Evolutionary conservation across 1,140 invertebrate genomes (phyloP).

Genomic region (Aphidius gifuensis): DNA sequence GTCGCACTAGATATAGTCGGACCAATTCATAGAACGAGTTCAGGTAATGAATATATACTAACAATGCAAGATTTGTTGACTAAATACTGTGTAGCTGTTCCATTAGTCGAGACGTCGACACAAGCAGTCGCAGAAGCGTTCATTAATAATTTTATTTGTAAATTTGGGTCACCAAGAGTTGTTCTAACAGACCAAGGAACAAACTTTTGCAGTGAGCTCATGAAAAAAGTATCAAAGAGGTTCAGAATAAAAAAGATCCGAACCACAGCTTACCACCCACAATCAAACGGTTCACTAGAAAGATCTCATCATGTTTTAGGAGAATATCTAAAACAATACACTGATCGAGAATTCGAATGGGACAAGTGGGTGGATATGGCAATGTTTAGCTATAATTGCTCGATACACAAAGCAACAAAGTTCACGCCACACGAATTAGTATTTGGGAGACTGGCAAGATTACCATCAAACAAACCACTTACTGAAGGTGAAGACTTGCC

Average conservation of each 20-base stretch:
- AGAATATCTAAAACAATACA: constrained; percentile 29
- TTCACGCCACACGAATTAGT: constrained; percentile 17
- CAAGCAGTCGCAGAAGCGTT: constrained; percentile 7
- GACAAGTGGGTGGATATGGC: constrained; percentile 7
- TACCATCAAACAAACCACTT: constrained; percentile 1
- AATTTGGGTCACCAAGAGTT: constrained; percentile 2
- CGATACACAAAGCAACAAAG: constrained; percentile 9
- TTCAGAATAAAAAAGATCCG: background rate
- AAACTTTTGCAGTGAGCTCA: background rate
- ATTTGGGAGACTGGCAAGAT: constrained; percentile 4
- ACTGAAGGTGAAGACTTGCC: constrained; percentile 1
- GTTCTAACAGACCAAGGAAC: constrained; percentile 9
- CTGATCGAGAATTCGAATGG: constrained; percentile 11
- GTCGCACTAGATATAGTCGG: constrained; percentile 7
- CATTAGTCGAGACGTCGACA: background rate
- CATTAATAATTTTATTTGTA: constrained; percentile 8
- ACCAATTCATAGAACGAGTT: background rate
- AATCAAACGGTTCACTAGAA: constrained; percentile 6
- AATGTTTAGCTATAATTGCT: constrained; percentile 6
- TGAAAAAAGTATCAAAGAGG: constrained; percentile 2
- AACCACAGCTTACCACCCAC: background rate
- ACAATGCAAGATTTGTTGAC: constrained; percentile 14
- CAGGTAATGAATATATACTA: constrained; percentile 8
- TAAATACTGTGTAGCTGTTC: background rate
- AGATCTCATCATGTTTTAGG: constrained; percentile 11